A percentile compares a stretch with the other conserved stretches of the same genome.
Conservation (phyloP, 2,888 invertebrate species). For the Macrophya annulata region DNA sequence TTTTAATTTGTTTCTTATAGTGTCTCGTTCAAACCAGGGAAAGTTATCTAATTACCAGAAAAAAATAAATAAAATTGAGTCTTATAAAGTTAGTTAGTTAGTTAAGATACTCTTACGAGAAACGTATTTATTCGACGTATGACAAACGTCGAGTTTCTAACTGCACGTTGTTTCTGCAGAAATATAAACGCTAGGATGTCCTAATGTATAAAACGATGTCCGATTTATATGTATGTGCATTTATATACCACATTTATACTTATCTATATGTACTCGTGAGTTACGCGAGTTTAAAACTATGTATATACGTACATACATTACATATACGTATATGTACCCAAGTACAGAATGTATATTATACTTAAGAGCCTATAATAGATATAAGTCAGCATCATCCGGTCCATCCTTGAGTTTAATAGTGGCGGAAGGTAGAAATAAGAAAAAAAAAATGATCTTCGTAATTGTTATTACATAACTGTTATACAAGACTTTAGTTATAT, state of each 20-base stretch:
- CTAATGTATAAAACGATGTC: conserved; percentile 5
- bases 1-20: too few species aligned
- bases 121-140: not conserved
- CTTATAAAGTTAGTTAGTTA: not conserved
- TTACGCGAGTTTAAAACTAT: not conserved
- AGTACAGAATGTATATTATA: not conserved
- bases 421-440: not conserved
- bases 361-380: not conserved
- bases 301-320: too few species aligned
- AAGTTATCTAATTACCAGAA: not conserved
- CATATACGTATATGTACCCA: too few species aligned
- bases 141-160: not conserved
- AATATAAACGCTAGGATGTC: not conserved
- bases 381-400: not conserved
- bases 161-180: conserved; percentile 16
- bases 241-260: not conserved
- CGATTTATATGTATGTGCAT: not conserved
- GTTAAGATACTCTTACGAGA: not conserved
- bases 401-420: not conserved
- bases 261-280: too few species aligned
- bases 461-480: conserved; percentile 13
- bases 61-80: not conserved
- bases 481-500: not conserved
- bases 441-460: not conserved
- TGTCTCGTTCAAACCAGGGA: not conserved